Percentiles rank a stretch among this genome's conserved stretches.
These are phyloP conservation scores for Drosophila austrosaltans DNA, from an alignment of 2,888 invertebrate genomes.

Conservation along the genomic window DNA sequence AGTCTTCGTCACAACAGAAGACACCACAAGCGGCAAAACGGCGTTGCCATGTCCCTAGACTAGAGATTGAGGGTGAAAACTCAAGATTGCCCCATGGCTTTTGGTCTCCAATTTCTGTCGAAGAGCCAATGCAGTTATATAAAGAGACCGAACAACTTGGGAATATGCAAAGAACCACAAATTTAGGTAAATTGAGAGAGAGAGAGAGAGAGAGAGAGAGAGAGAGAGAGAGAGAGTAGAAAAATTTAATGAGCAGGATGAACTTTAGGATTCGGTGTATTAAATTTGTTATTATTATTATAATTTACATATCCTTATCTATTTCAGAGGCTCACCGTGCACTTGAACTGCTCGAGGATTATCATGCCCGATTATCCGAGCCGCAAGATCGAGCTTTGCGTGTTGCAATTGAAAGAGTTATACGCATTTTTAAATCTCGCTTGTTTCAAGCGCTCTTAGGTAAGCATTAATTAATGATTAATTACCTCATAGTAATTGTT, in stretches of 20 bases:
- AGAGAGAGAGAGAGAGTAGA: no score
- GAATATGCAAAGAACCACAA: constrained; percentile 35
- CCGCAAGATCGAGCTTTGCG: constrained; percentile 98
- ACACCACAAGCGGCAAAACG: background rate
- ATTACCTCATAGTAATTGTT: no score
- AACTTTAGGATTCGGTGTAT: background rate
- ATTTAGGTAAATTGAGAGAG: constrained; percentile 19
- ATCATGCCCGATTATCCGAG: constrained; percentile 96
- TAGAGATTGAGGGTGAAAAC: background rate
- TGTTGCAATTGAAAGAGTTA: constrained; percentile 98
- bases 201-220: no score
- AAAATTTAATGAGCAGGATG: background rate
- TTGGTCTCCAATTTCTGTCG: constrained; percentile 69
- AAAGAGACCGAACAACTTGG: constrained; percentile 51
- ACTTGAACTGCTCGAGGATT: constrained; percentile 98
- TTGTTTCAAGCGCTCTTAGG: constrained; percentile 99
- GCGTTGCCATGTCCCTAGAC: background rate
- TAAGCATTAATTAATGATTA: constrained; percentile 85
- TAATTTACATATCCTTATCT: constrained; percentile 10
- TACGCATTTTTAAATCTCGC: constrained; percentile 98
- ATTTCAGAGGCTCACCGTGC: constrained; percentile 97
- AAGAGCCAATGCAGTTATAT: constrained; percentile 64
- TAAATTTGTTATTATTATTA: background rate
- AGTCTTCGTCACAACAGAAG: background rate
- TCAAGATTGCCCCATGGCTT: constrained; percentile 42